A percentile compares a stretch with the other conserved stretches of the same genome.
Conservation (phyloP, 2,888 invertebrate species). For the Metellina segmentata region DNA sequence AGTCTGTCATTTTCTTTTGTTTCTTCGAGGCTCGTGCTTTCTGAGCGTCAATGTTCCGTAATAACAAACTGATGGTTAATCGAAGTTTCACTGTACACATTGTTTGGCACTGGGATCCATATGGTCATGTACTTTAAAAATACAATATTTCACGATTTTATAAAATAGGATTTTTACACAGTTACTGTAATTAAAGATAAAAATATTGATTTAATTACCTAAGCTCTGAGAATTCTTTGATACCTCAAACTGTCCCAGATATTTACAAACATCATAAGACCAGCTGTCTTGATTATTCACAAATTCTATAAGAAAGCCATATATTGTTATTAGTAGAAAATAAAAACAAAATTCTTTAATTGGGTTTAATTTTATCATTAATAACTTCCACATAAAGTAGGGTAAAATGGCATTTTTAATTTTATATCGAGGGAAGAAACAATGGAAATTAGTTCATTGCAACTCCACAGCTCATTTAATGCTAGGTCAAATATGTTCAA, state of each 20-base stretch:
- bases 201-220: slow-evolving; percentile 21
- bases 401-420: not conserved
- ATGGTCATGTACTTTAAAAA: not conserved
- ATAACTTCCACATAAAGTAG: not conserved
- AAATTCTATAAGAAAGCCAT: slow-evolving; percentile 26
- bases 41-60: too few relatives aligned
- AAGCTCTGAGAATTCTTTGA: slow-evolving; percentile 32
- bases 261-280: slow-evolving; percentile 40
- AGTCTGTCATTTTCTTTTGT: too few relatives aligned
- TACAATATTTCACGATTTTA: too few relatives aligned
- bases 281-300: slow-evolving; percentile 9
- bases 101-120: not conserved
- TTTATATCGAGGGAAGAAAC: not conserved
- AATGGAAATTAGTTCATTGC: not conserved
- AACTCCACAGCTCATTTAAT: too few relatives aligned
- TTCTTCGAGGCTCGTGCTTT: too few relatives aligned
- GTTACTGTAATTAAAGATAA: too few relatives aligned
- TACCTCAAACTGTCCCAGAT: not conserved
- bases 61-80: too few relatives aligned
- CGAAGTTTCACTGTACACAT: too few relatives aligned
- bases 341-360: not conserved
- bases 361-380: not conserved
- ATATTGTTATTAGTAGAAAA: not conserved
- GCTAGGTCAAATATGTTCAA: too few relatives aligned
- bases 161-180: too few relatives aligned